Evolutionary conservation across 2,113 vertebrate species (phyloP).

Genomic region (Peromyscus maniculatus): DNA sequence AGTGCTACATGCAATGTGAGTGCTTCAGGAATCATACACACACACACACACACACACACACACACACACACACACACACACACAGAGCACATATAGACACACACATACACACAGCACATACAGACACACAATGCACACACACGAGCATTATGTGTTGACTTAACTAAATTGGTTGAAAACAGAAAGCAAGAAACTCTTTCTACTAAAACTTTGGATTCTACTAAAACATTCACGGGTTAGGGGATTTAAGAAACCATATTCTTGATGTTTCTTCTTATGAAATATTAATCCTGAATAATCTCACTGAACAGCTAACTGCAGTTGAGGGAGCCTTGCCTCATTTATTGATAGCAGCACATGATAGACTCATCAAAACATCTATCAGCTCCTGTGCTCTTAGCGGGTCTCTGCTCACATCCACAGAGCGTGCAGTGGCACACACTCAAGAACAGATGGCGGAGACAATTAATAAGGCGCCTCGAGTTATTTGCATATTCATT

Average conservation of each 20-base stretch:
- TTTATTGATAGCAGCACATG: conserved; percentile 72
- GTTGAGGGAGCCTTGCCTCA: background rate
- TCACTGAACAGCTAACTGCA: conserved; percentile 27
- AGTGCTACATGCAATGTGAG: background rate
- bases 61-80: background rate
- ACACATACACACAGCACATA: background rate
- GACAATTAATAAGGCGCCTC: conserved; percentile 78
- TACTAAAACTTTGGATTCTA: background rate
- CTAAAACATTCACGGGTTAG: background rate
- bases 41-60: background rate
- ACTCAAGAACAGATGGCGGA: conserved; percentile 79
- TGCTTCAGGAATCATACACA: background rate
- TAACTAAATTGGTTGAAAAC: background rate
- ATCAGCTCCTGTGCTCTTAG: conserved; percentile 44
- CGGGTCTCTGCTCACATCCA: conserved; percentile 48
- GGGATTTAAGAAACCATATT: background rate
- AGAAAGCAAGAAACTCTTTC: background rate
- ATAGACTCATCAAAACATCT: conserved; percentile 62
- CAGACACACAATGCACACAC: background rate
- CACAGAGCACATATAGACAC: background rate
- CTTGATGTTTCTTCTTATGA: conserved; percentile 36
- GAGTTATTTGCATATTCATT: conserved; percentile 84
- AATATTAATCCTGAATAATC: conserved; percentile 24
- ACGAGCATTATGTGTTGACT: background rate
- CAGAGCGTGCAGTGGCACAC: conserved; percentile 60